Conservation (phyloP, 2,113 vertebrate species). For the Semnornis frantzii region DNA sequence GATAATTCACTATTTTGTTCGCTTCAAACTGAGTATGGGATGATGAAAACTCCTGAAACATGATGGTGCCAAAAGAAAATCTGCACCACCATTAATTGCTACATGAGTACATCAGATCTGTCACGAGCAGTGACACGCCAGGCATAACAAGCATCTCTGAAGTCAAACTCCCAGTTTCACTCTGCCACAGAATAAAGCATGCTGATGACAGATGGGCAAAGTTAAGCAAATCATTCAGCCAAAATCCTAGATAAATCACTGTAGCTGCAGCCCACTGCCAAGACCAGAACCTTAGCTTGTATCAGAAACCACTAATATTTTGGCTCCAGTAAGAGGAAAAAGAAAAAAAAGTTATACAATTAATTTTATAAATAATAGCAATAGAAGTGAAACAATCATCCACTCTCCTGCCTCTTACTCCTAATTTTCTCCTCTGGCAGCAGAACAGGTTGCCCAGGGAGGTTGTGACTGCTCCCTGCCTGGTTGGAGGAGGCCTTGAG, state of each 20-base stretch:
- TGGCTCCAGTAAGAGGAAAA: neutral
- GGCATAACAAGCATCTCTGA: constrained; percentile 69
- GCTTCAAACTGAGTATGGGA: neutral
- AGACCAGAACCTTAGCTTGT: constrained; percentile 36
- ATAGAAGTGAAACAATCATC: neutral
- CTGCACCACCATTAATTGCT: constrained; percentile 61
- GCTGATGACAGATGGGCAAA: constrained; percentile 75
- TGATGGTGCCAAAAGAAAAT: constrained; percentile 39
- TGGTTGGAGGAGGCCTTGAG: too few species aligned
- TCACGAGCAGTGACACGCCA: constrained; percentile 66
- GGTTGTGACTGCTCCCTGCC: too few species aligned
- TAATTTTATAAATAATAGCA: neutral
- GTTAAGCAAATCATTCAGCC: constrained; percentile 54
- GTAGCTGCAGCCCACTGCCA: constrained; percentile 67
- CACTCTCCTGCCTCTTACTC: neutral
- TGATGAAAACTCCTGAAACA: constrained; percentile 25
- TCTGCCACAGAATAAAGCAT: constrained; percentile 66
- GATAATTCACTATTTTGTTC: constrained; percentile 6
- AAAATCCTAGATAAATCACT: constrained; percentile 56
- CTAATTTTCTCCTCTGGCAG: neutral
- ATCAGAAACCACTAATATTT: constrained; percentile 60
- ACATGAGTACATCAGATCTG: constrained; percentile 50
- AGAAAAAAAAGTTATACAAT: neutral
- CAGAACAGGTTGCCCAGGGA: too few species aligned
- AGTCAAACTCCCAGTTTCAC: constrained; percentile 60